phyloP scores from a whole-genome alignment of 2,113 vertebrate genomes.

The Chamaetylas fuelleborni region DNA sequence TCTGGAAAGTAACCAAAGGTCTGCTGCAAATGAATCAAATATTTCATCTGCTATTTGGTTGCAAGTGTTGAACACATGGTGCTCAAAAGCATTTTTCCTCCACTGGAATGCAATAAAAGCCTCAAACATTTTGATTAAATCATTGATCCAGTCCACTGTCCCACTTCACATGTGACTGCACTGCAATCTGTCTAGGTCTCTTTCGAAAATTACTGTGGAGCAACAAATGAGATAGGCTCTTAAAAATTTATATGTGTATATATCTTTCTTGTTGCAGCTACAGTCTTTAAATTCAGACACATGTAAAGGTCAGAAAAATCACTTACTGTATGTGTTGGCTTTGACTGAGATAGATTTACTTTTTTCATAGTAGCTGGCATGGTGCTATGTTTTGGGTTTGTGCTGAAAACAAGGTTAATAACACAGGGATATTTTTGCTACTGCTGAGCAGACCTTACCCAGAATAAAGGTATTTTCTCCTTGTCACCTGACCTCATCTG shows the following conservation, averaged over 20 bases:
- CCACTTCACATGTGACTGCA: conserved; percentile 21
- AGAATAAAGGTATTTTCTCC: neutral
- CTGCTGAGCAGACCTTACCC: neutral
- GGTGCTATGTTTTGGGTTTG: neutral
- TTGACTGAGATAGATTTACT: neutral
- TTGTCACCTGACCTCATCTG: neutral
- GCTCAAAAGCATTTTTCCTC: conserved; percentile 48
- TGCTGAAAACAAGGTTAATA: neutral
- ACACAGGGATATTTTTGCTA: neutral
- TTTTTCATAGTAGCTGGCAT: neutral
- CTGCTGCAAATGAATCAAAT: conserved; percentile 56
- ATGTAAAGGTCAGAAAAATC: conserved; percentile 15
- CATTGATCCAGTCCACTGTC: conserved; percentile 40
- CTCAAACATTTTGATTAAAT: conserved; percentile 61
- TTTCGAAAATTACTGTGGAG: neutral
- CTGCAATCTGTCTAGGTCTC: conserved; percentile 10
- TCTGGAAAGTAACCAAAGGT: conserved; percentile 55
- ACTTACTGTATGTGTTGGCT: neutral
- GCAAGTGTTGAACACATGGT: conserved; percentile 60
- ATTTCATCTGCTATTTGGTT: conserved; percentile 47
- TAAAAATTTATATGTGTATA: conserved; percentile 10
- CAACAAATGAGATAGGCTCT: conserved; percentile 1
- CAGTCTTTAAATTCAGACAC: conserved; percentile 4
- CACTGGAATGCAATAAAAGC: conserved; percentile 46
- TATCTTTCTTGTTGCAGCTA: neutral